phyloP scores from a whole-genome alignment of 2,797 vertebrate species.

The Onychomys leucogaster region DNA sequence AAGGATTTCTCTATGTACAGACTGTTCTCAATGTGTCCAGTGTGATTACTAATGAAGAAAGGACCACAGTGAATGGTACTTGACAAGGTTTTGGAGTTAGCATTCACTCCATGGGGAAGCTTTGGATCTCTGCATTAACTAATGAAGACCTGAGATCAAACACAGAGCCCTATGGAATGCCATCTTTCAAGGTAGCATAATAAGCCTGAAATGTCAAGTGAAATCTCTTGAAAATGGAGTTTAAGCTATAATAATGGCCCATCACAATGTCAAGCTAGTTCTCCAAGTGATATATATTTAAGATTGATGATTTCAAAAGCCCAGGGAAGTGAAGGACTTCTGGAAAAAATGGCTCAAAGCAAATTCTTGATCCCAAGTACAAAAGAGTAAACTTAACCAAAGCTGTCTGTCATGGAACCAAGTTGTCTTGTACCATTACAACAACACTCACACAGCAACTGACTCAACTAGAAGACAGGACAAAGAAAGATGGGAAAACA shows the following conservation, averaged over 20 bases:
- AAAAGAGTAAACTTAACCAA: slow-evolving; percentile 77
- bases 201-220: slow-evolving; percentile 83
- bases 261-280: slow-evolving; percentile 86
- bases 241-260: slow-evolving; percentile 85
- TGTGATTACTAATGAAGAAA: slow-evolving; percentile 61
- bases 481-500: slow-evolving; percentile 60
- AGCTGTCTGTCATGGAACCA: slow-evolving; percentile 78
- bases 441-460: slow-evolving; percentile 59
- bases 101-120: not conserved
- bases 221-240: slow-evolving; percentile 85
- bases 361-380: slow-evolving; percentile 80
- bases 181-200: slow-evolving; percentile 80
- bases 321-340: slow-evolving; percentile 76
- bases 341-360: slow-evolving; percentile 83
- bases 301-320: slow-evolving; percentile 83
- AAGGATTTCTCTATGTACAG: slow-evolving; percentile 48
- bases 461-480: slow-evolving; percentile 22
- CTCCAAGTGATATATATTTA: slow-evolving; percentile 82
- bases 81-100: slow-evolving; percentile 32
- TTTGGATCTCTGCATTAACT: slow-evolving; percentile 76
- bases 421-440: slow-evolving; percentile 41
- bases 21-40: slow-evolving; percentile 59
- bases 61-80: slow-evolving; percentile 4
- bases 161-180: slow-evolving; percentile 72
- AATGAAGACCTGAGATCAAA: slow-evolving; percentile 85